A percentile compares a stretch with the other conserved stretches of the same genome.
Evolutionary conservation across 2,888 invertebrate species (phyloP).

Genomic region (Parthenolecanium corni): DNA sequence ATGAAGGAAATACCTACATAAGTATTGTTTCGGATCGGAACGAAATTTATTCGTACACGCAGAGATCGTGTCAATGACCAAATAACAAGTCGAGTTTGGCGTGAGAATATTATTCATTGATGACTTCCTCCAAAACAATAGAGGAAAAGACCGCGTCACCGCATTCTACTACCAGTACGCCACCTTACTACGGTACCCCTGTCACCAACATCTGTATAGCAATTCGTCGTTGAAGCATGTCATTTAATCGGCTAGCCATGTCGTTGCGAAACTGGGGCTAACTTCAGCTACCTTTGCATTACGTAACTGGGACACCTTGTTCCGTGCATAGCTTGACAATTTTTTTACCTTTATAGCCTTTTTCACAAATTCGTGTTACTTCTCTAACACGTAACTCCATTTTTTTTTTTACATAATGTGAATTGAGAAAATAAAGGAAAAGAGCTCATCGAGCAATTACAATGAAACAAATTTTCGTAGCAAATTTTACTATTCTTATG

Average conservation of each 20-base stretch:
- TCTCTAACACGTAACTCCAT: too few relatives aligned
- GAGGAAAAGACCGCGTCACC: background rate
- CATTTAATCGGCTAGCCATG: background rate
- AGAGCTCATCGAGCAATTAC: too few relatives aligned
- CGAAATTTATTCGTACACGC: background rate
- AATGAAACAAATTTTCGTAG: too few relatives aligned
- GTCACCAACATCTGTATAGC: background rate
- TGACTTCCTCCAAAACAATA: conserved; percentile 5
- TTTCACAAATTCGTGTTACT: too few relatives aligned
- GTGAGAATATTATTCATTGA: conserved; percentile 10
- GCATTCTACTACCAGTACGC: background rate
- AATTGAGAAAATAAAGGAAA: too few relatives aligned
- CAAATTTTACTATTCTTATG: too few relatives aligned
- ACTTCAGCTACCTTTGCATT: background rate
- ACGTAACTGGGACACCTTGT: too few relatives aligned
- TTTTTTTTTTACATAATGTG: too few relatives aligned
- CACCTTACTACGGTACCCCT: background rate
- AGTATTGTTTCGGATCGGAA: conserved; percentile 4
- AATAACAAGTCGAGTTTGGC: background rate
- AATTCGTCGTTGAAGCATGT: conserved; percentile 4
- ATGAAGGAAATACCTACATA: too few relatives aligned
- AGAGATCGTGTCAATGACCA: conserved; percentile 8
- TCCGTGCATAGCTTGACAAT: too few relatives aligned
- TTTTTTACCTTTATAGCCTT: too few relatives aligned
- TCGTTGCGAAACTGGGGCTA: conserved; percentile 4